These are phyloP conservation scores for Hyaena hyaena DNA, from an alignment of 2,113 vertebrate species.

Conservation along the genomic window DNA sequence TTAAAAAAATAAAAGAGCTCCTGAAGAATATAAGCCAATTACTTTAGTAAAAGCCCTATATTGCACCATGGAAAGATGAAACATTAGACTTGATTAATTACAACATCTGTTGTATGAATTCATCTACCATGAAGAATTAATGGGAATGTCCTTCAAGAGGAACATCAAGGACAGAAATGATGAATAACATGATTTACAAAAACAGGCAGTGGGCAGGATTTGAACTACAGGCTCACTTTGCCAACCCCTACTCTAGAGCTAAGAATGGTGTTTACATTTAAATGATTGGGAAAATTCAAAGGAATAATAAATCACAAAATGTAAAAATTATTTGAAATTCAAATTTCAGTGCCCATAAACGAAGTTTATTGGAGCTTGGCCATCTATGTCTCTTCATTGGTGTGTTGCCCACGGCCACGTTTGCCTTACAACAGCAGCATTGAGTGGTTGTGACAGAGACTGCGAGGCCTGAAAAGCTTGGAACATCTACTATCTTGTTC, in stretches of 20 bases:
- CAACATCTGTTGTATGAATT: slow-evolving; percentile 16
- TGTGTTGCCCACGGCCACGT: too few relatives aligned
- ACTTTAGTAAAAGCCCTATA: neutral
- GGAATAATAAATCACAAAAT: neutral
- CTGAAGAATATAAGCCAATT: neutral
- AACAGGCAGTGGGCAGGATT: neutral
- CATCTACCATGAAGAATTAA: neutral
- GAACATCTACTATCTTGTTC: neutral
- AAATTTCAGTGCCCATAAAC: neutral
- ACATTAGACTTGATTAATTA: slow-evolving; percentile 4
- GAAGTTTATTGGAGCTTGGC: neutral
- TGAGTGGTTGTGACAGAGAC: neutral
- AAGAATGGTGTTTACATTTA: neutral
- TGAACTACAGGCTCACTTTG: neutral
- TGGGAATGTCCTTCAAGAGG: neutral
- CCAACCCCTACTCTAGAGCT: neutral
- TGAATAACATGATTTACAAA: neutral
- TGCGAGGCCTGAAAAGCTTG: neutral
- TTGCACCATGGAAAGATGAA: neutral
- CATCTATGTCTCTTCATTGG: too few relatives aligned
- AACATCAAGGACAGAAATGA: neutral
- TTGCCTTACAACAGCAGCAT: fast-evolving
- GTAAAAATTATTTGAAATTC: neutral
- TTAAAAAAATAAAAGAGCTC: neutral
- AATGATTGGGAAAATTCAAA: neutral